Evolutionary conservation across 2,113 vertebrate species (phyloP).

Genomic region (Heterotis niloticus): DNA sequence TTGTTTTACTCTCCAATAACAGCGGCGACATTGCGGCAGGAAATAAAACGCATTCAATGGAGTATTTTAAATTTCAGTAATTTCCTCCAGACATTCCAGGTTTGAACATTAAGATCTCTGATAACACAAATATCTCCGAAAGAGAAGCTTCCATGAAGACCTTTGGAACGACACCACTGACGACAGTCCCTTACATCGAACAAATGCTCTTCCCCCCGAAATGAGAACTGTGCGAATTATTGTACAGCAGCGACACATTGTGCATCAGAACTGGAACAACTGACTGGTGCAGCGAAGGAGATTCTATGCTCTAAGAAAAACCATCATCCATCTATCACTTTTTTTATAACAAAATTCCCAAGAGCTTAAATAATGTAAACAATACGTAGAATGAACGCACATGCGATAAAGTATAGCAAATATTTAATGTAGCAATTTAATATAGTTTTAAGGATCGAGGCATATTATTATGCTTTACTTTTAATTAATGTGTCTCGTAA

Average conservation of each 20-base stretch:
- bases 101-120: not conserved
- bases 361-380: too few relatives aligned
- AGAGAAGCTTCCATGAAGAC: not conserved
- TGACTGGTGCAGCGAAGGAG: too few relatives aligned
- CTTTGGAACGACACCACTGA: not conserved
- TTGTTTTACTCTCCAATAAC: slow-evolving; percentile 25
- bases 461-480: too few relatives aligned
- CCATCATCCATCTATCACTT: too few relatives aligned
- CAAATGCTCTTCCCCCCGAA: not conserved
- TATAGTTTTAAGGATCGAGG: too few relatives aligned
- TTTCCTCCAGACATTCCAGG: not conserved
- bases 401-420: too few relatives aligned
- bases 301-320: too few relatives aligned
- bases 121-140: not conserved
- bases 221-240: not conserved
- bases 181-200: not conserved
- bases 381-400: too few relatives aligned
- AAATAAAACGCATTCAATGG: not conserved
- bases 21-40: not conserved
- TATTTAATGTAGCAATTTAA: too few relatives aligned
- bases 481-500: too few relatives aligned
- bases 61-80: not conserved
- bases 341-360: too few relatives aligned
- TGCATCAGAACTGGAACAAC: not conserved
- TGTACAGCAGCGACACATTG: slow-evolving; percentile 11